These are phyloP conservation scores for Burhinus oedicnemus DNA, from an alignment of 2,113 vertebrate genomes.

Conservation along the genomic window DNA sequence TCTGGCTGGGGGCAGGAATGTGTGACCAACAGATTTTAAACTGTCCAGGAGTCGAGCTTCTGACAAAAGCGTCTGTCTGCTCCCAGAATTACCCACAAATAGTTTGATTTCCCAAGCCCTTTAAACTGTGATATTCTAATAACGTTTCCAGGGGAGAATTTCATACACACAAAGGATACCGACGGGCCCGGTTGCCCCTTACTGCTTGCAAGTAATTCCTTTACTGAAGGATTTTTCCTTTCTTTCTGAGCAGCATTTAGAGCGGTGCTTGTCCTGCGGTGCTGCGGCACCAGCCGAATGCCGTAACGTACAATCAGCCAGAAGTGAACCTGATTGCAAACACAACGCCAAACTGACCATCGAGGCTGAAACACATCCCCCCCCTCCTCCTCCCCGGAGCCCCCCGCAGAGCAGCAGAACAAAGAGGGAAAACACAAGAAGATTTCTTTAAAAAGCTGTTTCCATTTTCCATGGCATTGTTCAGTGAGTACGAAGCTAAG, in stretches of 20 bases:
- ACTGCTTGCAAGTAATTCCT: not conserved
- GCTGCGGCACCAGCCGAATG: not conserved
- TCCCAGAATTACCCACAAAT: not conserved
- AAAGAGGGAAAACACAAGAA: not conserved
- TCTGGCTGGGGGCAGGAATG: not conserved
- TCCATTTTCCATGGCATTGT: constrained; percentile 41
- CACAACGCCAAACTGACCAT: not conserved
- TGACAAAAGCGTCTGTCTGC: not conserved
- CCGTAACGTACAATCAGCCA: fast-evolving
- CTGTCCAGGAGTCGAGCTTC: not conserved
- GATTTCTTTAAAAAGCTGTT: constrained; percentile 22
- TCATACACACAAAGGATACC: not conserved
- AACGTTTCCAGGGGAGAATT: not conserved
- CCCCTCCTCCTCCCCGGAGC: fast-evolving
- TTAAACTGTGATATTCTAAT: not conserved
- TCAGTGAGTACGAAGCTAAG: not conserved
- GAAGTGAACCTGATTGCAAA: not conserved
- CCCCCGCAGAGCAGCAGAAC: not conserved
- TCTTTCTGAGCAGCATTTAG: not conserved
- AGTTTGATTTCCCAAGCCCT: not conserved
- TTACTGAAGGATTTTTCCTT: not conserved
- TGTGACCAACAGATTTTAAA: not conserved
- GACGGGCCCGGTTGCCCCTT: fast-evolving
- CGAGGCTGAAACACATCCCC: not conserved
- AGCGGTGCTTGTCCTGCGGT: fast-evolving